Evolutionary conservation across 2,797 vertebrate genomes (phyloP).

Genomic region (Fundulus diaphanus): DNA sequence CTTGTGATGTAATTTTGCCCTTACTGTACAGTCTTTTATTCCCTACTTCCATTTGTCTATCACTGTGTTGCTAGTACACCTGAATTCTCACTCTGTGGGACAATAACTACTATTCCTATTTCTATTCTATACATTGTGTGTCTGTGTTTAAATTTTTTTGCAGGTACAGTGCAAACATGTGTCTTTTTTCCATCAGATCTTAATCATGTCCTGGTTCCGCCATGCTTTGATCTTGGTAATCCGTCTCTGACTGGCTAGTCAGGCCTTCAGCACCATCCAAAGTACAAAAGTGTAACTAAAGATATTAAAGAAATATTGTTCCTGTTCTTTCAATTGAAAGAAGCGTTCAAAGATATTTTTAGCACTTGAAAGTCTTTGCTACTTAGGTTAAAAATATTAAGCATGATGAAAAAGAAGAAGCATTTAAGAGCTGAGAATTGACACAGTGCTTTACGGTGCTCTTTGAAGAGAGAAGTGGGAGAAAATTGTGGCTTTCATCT

Average conservation of each 20-base stretch:
- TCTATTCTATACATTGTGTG: background rate
- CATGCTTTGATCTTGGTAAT: background rate
- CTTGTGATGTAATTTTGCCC: too few relatives aligned
- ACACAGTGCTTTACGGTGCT: conserved; percentile 20
- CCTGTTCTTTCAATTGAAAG: background rate
- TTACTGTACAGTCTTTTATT: too few relatives aligned
- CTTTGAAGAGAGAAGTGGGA: conserved; percentile 50
- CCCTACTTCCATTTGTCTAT: too few relatives aligned
- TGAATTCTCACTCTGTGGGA: too few relatives aligned
- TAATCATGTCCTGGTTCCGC: background rate
- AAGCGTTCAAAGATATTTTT: background rate
- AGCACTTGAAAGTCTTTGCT: conserved; percentile 2
- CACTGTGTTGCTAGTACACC: too few relatives aligned
- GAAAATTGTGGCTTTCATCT: conserved; percentile 50
- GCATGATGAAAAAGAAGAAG: conserved; percentile 3
- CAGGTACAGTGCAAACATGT: background rate
- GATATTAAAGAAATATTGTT: background rate
- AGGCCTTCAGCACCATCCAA: background rate
- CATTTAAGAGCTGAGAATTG: conserved; percentile 1
- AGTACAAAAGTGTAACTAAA: background rate
- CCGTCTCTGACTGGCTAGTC: background rate
- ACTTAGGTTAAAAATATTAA: conserved; percentile 13
- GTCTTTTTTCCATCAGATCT: background rate
- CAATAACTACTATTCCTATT: too few relatives aligned
- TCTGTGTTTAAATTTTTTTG: background rate